A percentile compares a stretch with the other conserved stretches of the same genome.
phyloP scores from a whole-genome alignment of 2,888 invertebrate species.

The Melieria omissa region DNA sequence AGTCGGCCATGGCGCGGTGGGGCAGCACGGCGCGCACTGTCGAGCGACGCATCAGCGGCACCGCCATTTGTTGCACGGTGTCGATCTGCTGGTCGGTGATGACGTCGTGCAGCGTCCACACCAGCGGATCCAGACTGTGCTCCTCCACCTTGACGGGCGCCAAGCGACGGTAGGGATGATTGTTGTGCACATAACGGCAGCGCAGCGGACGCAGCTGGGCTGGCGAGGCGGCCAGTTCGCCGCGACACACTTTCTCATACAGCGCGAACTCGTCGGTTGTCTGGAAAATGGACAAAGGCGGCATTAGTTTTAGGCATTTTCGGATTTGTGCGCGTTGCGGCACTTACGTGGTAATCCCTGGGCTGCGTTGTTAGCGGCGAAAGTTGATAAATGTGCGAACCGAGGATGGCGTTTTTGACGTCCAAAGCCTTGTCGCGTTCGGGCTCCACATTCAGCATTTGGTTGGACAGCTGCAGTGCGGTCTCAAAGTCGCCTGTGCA shows the following conservation, averaged over 20 bases:
- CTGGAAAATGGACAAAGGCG: constrained; percentile 38
- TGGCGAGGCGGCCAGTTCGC: constrained; percentile 50
- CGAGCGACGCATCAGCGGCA: constrained; percentile 67
- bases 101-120: constrained; percentile 71
- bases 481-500: constrained; percentile 77
- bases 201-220: constrained; percentile 53
- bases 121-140: constrained; percentile 68
- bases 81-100: constrained; percentile 70
- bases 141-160: constrained; percentile 69
- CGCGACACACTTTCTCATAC: constrained; percentile 67
- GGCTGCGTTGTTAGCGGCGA: constrained; percentile 34
- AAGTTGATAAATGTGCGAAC: constrained; percentile 1
- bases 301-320: no score
- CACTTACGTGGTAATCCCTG: constrained; percentile 33
- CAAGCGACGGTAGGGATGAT: constrained; percentile 46
- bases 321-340: no score
- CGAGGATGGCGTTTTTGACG: constrained; percentile 22
- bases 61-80: constrained; percentile 69
- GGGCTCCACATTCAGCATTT: constrained; percentile 20
- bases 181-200: constrained; percentile 52
- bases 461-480: constrained; percentile 85
- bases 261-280: constrained; percentile 53
- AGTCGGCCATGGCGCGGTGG: constrained; percentile 76
- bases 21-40: constrained; percentile 79
- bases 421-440: constrained; percentile 13